Conservation (phyloP, 92 coral and sea anemone genomes). For the Muricea muricata region DNA sequence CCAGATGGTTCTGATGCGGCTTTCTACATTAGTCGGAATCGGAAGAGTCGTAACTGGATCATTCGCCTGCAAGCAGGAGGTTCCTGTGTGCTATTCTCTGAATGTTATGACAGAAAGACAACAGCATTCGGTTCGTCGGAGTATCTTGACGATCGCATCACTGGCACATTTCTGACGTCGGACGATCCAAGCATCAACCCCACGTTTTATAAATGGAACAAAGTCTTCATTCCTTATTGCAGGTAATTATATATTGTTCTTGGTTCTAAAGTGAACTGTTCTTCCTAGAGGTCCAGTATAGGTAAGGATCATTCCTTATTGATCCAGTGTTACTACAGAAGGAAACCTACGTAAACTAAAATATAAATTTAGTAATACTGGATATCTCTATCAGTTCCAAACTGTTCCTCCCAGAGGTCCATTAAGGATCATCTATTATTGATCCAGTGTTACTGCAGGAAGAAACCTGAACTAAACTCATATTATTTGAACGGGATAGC, state of each 20-base stretch:
- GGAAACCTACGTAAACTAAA: too few relatives aligned
- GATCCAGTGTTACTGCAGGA: not conserved
- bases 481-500: not conserved
- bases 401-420: not conserved
- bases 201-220: slow-evolving; percentile 94
- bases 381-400: not conserved
- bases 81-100: slow-evolving; percentile 75
- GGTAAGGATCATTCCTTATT: not conserved
- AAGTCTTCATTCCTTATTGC: slow-evolving; percentile 96
- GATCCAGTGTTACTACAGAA: not conserved
- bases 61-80: slow-evolving; percentile 98
- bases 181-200: slow-evolving; percentile 93
- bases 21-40: slow-evolving; percentile 87
- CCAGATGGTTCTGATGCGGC: slow-evolving; percentile 97
- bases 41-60: slow-evolving; percentile 81
- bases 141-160: slow-evolving; percentile 67
- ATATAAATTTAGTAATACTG: not conserved
- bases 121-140: slow-evolving; percentile 88
- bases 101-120: slow-evolving; percentile 80
- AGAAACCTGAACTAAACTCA: not conserved
- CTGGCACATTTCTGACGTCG: slow-evolving; percentile 89
- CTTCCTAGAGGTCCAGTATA: not conserved
- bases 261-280: not conserved
- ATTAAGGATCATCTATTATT: not conserved
- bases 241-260: slow-evolving; percentile 56